Percentiles rank a stretch among this genome's conserved stretches.
Conservation (phyloP, 1,140 invertebrate genomes). For the Hyphantria cunea region DNA sequence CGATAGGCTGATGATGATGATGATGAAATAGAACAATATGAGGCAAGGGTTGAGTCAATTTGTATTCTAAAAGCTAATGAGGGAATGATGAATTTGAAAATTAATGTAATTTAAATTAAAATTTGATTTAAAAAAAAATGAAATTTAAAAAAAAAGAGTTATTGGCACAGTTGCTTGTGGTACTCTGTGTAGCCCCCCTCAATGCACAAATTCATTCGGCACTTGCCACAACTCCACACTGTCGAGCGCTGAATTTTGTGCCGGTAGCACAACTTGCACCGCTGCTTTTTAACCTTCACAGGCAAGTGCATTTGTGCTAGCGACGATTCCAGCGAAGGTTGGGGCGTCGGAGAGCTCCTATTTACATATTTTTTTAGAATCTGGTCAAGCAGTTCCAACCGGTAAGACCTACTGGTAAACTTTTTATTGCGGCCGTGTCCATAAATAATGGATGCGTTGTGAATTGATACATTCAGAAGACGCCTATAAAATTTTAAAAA, state of each 20-base stretch:
- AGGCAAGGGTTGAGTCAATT: neutral
- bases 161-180: neutral
- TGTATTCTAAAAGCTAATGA: neutral
- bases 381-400: too few relatives aligned
- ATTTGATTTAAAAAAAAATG: too few relatives aligned
- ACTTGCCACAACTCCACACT: conserved; percentile 1
- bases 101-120: neutral
- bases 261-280: conserved; percentile 1
- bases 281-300: conserved; percentile 1
- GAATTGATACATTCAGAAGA: neutral
- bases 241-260: neutral
- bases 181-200: neutral
- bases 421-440: neutral
- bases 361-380: too few relatives aligned
- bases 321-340: neutral
- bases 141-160: too few relatives aligned
- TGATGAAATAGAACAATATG: neutral
- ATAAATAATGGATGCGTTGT: neutral
- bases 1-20: too few relatives aligned
- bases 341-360: too few relatives aligned
- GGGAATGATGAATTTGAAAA: neutral
- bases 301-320: conserved; percentile 3
- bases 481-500: too few relatives aligned
- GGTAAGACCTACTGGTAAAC: too few relatives aligned
- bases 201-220: neutral